Evolutionary conservation across 2,888 invertebrate genomes (phyloP), one percentile per base, ranked within the genome.

Genomic region (Acanthacorydalis orientalis): DNA sequence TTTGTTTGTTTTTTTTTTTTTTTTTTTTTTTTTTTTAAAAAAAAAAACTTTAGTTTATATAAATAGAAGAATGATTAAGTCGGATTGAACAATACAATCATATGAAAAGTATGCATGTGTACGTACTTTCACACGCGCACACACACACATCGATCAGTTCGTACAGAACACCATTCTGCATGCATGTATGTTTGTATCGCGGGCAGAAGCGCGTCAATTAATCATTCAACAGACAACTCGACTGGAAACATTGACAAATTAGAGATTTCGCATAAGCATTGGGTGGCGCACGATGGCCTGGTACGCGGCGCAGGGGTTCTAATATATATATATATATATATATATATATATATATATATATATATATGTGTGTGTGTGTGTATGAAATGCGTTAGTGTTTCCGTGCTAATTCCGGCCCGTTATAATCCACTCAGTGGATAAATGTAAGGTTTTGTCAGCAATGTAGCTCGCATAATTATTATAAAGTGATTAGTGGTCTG

Each of bases 181-280:
- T 39, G 15, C 4, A 8, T 16, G 8, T 39, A n/a, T 39, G 15
- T 12, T 4, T 16, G 16, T 39, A 14, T 15, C 15, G 14, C 39
- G 39, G 38, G 14, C 16, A 14, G 39, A 15, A 15, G 16, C 39
- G 15, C 23, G 31, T 43, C 32, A 43, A 43, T 31, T 23, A 43
- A 31, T 23, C 43, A 23, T 23, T 43, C 23, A 32, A 32, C 33
- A 14, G 32, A 32, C 32, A 43, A 14, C 43, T 43, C 43, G 43
- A 12, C 32, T 43, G 43, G 43, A 43, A 43, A 43, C 43, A 43
- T 43, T 43, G 43, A 43, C 43, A 43, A 43, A 43, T 43, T 43
- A 43, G 43, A 43, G 31, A 43, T 43, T 43, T 43, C 32, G 31
- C 12, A 14, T 23, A 23, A 15, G n/a, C 37, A 37, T 37, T 7